phyloP scores from a whole-genome alignment of 2,113 vertebrate species.

The Stigmatopora argus region DNA sequence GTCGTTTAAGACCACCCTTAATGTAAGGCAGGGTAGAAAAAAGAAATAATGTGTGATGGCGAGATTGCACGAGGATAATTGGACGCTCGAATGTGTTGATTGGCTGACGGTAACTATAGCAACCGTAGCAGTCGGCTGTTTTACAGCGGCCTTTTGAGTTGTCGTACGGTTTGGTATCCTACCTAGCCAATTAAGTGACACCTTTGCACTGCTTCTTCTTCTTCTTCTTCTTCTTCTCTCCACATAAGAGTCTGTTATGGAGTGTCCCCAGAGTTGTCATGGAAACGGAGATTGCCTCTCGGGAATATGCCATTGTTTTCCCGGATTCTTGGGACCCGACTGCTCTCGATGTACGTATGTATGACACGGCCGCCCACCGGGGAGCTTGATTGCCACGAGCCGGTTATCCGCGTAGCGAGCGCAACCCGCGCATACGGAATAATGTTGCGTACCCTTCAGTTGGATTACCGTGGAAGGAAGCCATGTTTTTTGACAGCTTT shows the following conservation, averaged over 20 bases:
- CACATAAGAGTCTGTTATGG: slow-evolving; percentile 88
- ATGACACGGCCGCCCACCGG: slow-evolving; percentile 6
- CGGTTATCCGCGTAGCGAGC: slow-evolving; percentile 38
- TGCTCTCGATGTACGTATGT: slow-evolving; percentile 85
- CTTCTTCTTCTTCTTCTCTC: slow-evolving; percentile 9
- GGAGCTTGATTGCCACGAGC: slow-evolving; percentile 35
- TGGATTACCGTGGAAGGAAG: neutral
- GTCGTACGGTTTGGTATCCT: slow-evolving; percentile 19
- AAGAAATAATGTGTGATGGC: slow-evolving; percentile 11
- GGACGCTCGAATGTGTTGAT: slow-evolving; percentile 41
- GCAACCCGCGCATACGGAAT: slow-evolving; percentile 21
- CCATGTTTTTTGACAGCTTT: neutral
- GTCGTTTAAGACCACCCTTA: neutral
- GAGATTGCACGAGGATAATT: slow-evolving; percentile 29
- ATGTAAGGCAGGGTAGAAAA: neutral
- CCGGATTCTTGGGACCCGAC: slow-evolving; percentile 93
- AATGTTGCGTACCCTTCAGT: neutral
- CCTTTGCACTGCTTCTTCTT: slow-evolving; percentile 19
- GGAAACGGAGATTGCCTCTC: slow-evolving; percentile 97
- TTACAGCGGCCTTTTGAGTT: slow-evolving; percentile 6
- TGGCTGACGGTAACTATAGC: slow-evolving; percentile 43
- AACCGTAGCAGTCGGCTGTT: slow-evolving; percentile 17
- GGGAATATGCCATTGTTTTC: slow-evolving; percentile 96
- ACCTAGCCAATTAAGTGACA: slow-evolving; percentile 41
- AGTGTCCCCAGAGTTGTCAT: slow-evolving; percentile 98